Percentiles rank a stretch among this genome's conserved stretches.
phyloP scores from a whole-genome alignment of 1,140 invertebrate genomes.

The Rhopalosiphum maidis region DNA sequence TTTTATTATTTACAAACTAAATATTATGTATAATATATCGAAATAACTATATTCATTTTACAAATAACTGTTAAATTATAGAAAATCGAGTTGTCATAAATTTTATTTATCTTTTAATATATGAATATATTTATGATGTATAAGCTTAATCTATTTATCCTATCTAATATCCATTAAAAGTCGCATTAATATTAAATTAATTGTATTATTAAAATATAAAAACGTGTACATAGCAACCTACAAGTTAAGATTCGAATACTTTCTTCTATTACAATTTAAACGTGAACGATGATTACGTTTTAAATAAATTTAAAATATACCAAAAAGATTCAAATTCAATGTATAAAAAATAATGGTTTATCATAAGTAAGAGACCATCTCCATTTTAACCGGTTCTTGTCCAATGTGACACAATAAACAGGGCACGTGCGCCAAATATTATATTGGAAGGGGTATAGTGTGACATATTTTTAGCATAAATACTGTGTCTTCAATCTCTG shows the following conservation, averaged over 20 bases:
- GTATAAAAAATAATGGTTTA: not conserved
- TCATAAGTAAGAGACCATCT: not conserved
- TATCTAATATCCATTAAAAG: not conserved
- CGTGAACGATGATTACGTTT: not conserved
- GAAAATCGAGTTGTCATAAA: not conserved
- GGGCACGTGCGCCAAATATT: not conserved
- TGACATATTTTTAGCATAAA: conserved; percentile 20
- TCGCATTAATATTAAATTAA: not conserved
- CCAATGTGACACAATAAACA: not conserved
- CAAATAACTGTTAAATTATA: not conserved
- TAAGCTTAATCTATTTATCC: not conserved
- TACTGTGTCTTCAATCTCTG: not conserved
- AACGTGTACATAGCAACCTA: not conserved
- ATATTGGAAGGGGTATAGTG: conserved; percentile 23
- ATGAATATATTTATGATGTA: not conserved
- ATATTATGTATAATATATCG: not conserved
- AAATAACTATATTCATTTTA: not conserved
- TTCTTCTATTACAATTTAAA: not conserved
- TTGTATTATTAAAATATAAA: not conserved
- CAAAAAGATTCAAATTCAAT: not conserved
- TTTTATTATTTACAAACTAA: not conserved
- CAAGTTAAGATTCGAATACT: no score
- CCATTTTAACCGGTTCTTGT: not conserved
- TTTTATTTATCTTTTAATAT: not conserved
- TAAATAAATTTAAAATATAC: not conserved